Evolutionary conservation across 2,113 vertebrate species (phyloP).

Genomic region (Montifringilla adamsi): DNA sequence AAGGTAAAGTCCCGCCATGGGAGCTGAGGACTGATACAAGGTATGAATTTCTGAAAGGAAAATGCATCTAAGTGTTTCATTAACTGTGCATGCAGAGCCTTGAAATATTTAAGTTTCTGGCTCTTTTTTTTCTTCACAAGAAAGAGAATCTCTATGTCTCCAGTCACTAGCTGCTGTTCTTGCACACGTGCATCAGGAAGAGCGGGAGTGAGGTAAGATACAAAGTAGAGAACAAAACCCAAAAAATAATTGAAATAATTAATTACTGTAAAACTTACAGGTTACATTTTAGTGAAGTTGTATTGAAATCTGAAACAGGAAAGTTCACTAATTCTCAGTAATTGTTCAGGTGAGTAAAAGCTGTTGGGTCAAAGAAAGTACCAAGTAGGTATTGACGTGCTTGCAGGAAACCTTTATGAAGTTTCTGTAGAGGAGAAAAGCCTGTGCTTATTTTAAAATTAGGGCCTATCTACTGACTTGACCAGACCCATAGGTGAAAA

Average conservation of each 20-base stretch:
- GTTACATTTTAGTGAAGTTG: background rate
- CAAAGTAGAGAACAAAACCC: background rate
- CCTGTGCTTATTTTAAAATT: background rate
- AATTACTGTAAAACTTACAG: background rate
- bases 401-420: background rate
- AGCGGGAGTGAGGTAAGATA: background rate
- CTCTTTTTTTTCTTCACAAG: background rate
- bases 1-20: accelerated
- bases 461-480: background rate
- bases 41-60: background rate
- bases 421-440: background rate
- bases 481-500: background rate
- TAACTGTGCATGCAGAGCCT: background rate
- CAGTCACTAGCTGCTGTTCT: background rate
- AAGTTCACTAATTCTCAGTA: background rate
- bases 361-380: background rate
- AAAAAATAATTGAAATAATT: background rate
- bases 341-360: background rate
- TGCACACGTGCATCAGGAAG: background rate
- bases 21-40: background rate
- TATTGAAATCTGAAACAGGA: background rate
- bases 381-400: background rate
- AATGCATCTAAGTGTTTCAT: background rate
- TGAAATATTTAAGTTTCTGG: background rate
- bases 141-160: background rate